Evolutionary conservation across 1,140 invertebrate genomes (phyloP), one percentile per base, ranked within the genome.

Genomic region (Helicoverpa zea): DNA sequence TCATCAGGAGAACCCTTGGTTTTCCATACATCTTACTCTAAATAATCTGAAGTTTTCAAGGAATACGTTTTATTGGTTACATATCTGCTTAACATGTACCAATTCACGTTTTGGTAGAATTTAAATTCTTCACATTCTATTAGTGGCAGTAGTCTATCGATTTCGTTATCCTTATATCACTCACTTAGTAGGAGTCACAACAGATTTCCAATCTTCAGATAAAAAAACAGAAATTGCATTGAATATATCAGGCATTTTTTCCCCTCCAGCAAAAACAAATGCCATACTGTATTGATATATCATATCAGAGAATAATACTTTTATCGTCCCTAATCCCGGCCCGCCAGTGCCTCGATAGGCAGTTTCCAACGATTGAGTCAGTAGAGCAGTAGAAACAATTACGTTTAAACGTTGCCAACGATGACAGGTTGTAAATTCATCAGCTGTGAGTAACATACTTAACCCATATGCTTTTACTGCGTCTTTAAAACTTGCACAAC

Each of bases 401-500:
- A 16, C 14, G 12, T 52, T 70, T 51, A 70, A 70, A 70, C 66
- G 30, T 5, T 52, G 47, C 23, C 30, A 29, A 68, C 64, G 64
- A 68, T 43, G 64, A 49, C 64, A 68, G 64, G 68, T 54, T 72
- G 68, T 52, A 30, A 72, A 54, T 18, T 30, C 49, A 30, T 72
- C 68, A 12, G 23, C 23, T 30, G 23, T n/a, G 49, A 72, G 13
- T 16, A 16, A 49, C 68, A 72, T 72, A 72, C 18, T 54, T 54
- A 72, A 72, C 68, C 68, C 29, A 54, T 72, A 54, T 72, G 35
- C 49, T 13, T 52, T 72, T 54, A 29, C 23, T 72, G 49, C 13
- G 23, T 72, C 68, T 52, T 72, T 14, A 72, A 72, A 72, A 29
- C 49, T 72, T 72, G 49, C 68, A 51, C 68, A 51, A 54, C 18